phyloP scores from a whole-genome alignment of 2,113 vertebrate species.

The Peromyscus californicus region DNA sequence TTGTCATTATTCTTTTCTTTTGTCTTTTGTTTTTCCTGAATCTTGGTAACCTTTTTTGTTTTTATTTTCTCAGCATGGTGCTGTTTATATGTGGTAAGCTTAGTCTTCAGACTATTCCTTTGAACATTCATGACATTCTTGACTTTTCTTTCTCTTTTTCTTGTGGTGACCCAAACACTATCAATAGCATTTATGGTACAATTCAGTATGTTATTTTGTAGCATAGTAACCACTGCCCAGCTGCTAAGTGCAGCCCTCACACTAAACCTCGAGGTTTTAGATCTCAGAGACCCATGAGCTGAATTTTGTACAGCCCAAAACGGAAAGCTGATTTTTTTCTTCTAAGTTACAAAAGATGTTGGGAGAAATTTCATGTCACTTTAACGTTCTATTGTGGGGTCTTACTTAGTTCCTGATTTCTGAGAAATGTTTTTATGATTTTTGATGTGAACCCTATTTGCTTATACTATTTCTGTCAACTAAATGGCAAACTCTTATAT shows the following conservation, averaged over 20 bases:
- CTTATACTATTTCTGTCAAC: background rate
- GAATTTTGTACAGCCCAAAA: background rate
- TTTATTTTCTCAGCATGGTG: constrained; percentile 97
- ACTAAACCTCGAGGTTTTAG: no score
- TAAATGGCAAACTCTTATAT: background rate
- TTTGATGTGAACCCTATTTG: background rate
- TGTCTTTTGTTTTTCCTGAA: constrained; percentile 97
- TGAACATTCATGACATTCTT: constrained; percentile 95
- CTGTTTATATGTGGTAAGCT: constrained; percentile 98
- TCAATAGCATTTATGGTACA: constrained; percentile 96
- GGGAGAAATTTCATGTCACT: background rate
- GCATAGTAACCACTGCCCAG: constrained; percentile 77
- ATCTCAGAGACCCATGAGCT: background rate
- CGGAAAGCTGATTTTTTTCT: background rate
- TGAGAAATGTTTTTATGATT: constrained; percentile 25
- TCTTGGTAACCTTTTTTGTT: constrained; percentile 99
- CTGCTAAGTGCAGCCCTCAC: background rate
- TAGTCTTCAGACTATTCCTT: constrained; percentile 97
- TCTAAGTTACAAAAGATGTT: background rate
- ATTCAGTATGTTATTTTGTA: constrained; percentile 97
- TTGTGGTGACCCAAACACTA: constrained; percentile 97
- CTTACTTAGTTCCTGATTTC: background rate
- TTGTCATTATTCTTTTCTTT: constrained; percentile 97
- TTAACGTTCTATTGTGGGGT: background rate
- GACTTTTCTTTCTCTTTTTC: constrained; percentile 96